Base-by-base conservation (phyloP, 2,797 vertebrate species). In the Pangasius djambal region DNA sequence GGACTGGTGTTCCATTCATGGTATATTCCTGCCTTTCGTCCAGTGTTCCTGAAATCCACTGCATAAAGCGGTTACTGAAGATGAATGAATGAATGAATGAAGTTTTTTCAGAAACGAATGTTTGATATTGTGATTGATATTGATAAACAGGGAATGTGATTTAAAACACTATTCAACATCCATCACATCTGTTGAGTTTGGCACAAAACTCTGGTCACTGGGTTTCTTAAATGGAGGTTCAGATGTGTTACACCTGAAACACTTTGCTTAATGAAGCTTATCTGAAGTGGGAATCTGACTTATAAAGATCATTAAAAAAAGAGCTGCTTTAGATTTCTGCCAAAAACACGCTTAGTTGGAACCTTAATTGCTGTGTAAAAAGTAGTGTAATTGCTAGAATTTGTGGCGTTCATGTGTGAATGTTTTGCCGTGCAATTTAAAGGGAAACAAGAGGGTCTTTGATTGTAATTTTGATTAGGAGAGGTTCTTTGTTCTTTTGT, bases 391-490 rank as follows among this genome's bases (percentile, higher is more conserved):
- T 48, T 59, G 55, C 75, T 28, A 37, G 59, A 79, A 79, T 87
- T 87, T 86, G n/a, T 78, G 22, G 20, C 34, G 28, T 25, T 69
- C n/a, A 50, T 5, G 13, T 50, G 63, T 50, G 44, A 67, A 84
- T 20, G 40, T 67, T 84, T 69, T 84, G 59, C 25, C 0, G 12
- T 22, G 37, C 67, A 20, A 74, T 74, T 85, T 83, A 83, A 86
- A 89, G 79, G 40, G 44, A 90, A 92, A 93, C 93, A 92, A 94
- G 93, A 94, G 90, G 89, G 83, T 92, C 88, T 89, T 70, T 84
- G 50, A 78, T 65, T 48, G 25, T 48, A 7, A 48, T n/a, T n/a
- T 28, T 83, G 61, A 83, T 83, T 86, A 40, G 34, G 31, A 59
- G 52, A 48, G 25, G 37, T 86, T 86, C 52, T 77, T 86, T 86